Evolutionary conservation across 2,888 invertebrate species (phyloP), one percentile per base, ranked within the genome.

Genomic region (Dicycla oo): DNA sequence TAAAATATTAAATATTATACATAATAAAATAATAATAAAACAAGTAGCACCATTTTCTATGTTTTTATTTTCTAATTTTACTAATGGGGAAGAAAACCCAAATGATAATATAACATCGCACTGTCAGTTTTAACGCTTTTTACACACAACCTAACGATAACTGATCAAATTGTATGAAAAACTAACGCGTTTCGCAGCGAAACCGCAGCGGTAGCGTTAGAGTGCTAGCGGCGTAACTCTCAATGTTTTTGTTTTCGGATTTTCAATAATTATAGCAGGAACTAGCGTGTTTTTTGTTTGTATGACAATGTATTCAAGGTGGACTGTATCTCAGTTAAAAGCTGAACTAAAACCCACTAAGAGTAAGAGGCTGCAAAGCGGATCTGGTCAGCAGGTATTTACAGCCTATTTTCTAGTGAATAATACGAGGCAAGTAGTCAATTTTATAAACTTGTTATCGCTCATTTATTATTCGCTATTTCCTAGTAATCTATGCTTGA

Each of bases 21-120:
- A 72, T 82, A 70, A 87, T 87, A 88, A 79, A 80, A 72, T 82
- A 70, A 87, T 87, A 88, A 89, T 87, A 83, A 84, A 78, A 88
- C 80, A 80, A 86, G 84, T 34, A 53, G 64, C 64, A 62, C 47
- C 43, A 43, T 63, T 73, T 43, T 72, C 43, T 56, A n/a, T 54
- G 20, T 64, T 76, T 63, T 76, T 51, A 23, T 78, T 73, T 56
- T 40, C 7, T 30, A 3, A 20, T 45, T 43, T 7, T 69, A 40
- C 2, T n/a, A 15, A 15, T 40, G n/a, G 11, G 18, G 3, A 49
- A 34, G 6, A 23, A 30, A 40, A 30, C 18, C 0, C 4, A 20
- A 7, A n/a, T n/a, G n/a, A n/a, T n/a, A n/a, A n/a, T n/a, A n/a
- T 23, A 40, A 34, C 34, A 3, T 34, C 34, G 34, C 34, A 34